Evolutionary conservation across 1,140 invertebrate genomes (phyloP).

Genomic region (Eufriesea mexicana): DNA sequence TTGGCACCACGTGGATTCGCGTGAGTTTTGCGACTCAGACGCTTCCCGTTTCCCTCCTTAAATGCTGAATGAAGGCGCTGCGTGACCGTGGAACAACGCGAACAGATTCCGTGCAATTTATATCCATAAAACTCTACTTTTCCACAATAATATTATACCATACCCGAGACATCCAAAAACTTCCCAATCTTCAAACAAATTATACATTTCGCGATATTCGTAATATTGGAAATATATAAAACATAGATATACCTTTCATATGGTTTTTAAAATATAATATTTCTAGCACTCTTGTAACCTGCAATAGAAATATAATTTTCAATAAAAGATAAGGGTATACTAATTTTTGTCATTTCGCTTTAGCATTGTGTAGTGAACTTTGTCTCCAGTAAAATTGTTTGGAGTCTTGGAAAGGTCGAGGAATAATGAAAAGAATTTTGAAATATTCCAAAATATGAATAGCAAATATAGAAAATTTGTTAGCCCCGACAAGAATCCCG

Average conservation of each 20-base stretch:
- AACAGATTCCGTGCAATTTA: not conserved
- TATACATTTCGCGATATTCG: not conserved
- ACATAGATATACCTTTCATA: too few species aligned
- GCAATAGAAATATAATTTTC: not conserved
- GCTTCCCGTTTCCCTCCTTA: slow-evolving; percentile 39
- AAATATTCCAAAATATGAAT: not conserved
- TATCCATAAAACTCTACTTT: not conserved
- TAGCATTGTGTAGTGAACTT: too few species aligned
- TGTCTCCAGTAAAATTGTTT: too few species aligned
- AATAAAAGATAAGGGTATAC: too few species aligned
- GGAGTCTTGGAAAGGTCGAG: too few species aligned
- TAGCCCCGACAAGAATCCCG: too few species aligned
- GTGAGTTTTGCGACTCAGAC: slow-evolving; percentile 64
- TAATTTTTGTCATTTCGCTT: too few species aligned
- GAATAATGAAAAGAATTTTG: not conserved
- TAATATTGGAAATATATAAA: too few species aligned
- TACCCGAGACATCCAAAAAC: not conserved
- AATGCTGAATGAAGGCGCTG: not conserved
- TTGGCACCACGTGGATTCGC: slow-evolving; percentile 76
- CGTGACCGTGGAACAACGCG: not conserved
- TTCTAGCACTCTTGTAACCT: not conserved
- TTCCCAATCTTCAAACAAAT: not conserved
- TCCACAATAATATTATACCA: not conserved
- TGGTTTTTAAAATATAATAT: too few species aligned
- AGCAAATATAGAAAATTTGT: not conserved